A percentile compares a stretch with the other conserved stretches of the same genome.
phyloP scores from a whole-genome alignment of 2,888 invertebrate genomes.

The Dermolepida albohirtum region DNA sequence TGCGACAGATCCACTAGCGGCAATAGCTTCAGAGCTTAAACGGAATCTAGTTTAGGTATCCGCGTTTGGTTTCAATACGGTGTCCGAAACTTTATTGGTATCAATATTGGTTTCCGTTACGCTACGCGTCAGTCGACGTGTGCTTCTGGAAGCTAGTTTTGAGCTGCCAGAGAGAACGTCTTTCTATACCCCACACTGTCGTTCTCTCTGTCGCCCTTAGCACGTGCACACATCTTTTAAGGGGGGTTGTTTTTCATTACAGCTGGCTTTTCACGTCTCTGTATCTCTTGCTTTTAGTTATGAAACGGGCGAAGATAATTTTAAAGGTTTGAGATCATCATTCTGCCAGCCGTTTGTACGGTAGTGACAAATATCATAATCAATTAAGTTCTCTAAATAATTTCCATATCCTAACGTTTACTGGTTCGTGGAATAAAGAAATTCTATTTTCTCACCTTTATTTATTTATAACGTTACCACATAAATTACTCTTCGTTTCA shows the following conservation, averaged over 20 bases:
- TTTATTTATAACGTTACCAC: too few relatives aligned
- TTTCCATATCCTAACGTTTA: too few relatives aligned
- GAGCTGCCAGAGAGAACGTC: conserved; percentile 46
- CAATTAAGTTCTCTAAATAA: too few relatives aligned
- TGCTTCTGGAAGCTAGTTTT: conserved; percentile 57
- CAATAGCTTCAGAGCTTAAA: too few relatives aligned
- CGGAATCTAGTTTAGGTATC: conserved; percentile 51
- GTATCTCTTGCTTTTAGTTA: conserved; percentile 13
- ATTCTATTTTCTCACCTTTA: too few relatives aligned
- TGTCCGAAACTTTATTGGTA: conserved; percentile 50
- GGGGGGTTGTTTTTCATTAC: conserved; percentile 39
- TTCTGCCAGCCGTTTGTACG: not conserved
- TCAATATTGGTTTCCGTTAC: conserved; percentile 56
- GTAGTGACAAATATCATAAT: too few relatives aligned
- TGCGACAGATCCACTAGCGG: too few relatives aligned
- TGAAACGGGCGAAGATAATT: conserved; percentile 3
- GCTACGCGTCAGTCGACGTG: conserved; percentile 50
- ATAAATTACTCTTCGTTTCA: too few relatives aligned
- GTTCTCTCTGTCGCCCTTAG: conserved; percentile 42
- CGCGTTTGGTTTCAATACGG: conserved; percentile 39
- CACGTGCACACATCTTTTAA: conserved; percentile 54
- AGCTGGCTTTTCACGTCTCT: conserved; percentile 35
- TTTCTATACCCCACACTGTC: conserved; percentile 32
- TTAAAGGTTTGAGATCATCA: conserved; percentile 21
- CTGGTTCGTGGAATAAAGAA: too few relatives aligned